Evolutionary conservation across 1,140 invertebrate species (phyloP).

Genomic region (Streblospio benedicti): DNA sequence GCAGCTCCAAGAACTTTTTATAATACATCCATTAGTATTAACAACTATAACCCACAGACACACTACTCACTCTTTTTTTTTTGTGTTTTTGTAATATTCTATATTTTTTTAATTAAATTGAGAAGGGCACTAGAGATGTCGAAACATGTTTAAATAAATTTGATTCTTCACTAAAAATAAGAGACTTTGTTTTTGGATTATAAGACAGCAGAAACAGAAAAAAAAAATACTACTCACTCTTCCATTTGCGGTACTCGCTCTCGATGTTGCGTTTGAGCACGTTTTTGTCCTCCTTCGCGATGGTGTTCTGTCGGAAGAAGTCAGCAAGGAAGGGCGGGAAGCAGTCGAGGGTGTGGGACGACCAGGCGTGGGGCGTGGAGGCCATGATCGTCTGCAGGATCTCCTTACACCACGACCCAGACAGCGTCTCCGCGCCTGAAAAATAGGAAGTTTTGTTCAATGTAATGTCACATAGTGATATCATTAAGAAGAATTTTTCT

Average conservation of each 20-base stretch:
- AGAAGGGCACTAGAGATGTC: no score
- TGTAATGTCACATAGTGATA: no score
- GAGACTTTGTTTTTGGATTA: neutral
- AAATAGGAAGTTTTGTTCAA: slow-evolving; percentile 7
- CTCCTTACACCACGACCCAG: slow-evolving; percentile 78
- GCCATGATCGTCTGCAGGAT: slow-evolving; percentile 81
- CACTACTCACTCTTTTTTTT: no score
- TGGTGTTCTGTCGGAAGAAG: slow-evolving; percentile 64
- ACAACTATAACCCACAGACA: no score
- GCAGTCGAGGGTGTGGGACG: slow-evolving; percentile 79
- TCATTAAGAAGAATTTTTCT: no score
- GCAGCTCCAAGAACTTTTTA: no score
- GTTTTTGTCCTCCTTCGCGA: slow-evolving; percentile 77
- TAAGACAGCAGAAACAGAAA: neutral
- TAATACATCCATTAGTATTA: no score
- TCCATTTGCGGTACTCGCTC: slow-evolving; percentile 84
- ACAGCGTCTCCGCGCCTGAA: slow-evolving; percentile 53
- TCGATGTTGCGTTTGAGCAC: slow-evolving; percentile 57
- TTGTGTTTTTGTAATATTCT: no score
- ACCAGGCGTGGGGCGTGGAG: slow-evolving; percentile 89
- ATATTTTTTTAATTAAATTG: no score
- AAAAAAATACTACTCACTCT: slow-evolving; percentile 49
- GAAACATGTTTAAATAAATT: no score
- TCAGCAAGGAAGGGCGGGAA: slow-evolving; percentile 82
- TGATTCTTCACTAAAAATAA: neutral